Conservation (phyloP, 2,888 invertebrate species). For the Dichetophora obliterata region DNA sequence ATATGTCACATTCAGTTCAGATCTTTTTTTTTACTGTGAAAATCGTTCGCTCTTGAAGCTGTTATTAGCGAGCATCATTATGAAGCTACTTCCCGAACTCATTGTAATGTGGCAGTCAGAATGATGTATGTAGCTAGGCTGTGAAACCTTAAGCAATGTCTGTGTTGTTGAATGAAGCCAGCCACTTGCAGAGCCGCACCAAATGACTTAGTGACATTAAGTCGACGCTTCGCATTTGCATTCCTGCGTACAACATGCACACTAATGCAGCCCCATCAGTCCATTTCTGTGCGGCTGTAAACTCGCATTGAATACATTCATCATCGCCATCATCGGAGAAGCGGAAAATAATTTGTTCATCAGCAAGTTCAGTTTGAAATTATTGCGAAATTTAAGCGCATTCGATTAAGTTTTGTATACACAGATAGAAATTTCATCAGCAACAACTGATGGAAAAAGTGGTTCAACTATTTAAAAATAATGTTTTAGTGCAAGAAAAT, state of each 20-base stretch:
- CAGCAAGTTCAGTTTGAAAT: not conserved
- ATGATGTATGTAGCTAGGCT: not conserved
- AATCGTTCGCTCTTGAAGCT: no score
- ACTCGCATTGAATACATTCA: not conserved
- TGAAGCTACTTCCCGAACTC: no score
- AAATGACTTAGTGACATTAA: constrained; percentile 2
- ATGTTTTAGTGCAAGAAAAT: no score
- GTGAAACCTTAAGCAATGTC: not conserved
- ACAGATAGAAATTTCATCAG: no score
- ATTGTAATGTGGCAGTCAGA: no score
- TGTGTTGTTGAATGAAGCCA: not conserved
- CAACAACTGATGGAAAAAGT: no score
- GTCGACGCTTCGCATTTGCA: not conserved
- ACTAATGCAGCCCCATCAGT: not conserved
- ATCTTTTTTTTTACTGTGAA: no score
- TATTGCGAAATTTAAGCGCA: no score
- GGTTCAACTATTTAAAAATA: no score
- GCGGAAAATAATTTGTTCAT: not conserved
- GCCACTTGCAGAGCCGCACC: not conserved
- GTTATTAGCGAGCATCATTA: no score
- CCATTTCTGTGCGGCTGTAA: not conserved
- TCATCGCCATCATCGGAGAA: not conserved
- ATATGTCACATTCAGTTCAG: no score
- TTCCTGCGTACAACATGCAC: not conserved
- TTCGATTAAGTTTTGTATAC: no score